Evolutionary conservation across 2,113 vertebrate species (phyloP), one percentile per base, ranked within the genome.

Genomic region (Vimba vimba): DNA sequence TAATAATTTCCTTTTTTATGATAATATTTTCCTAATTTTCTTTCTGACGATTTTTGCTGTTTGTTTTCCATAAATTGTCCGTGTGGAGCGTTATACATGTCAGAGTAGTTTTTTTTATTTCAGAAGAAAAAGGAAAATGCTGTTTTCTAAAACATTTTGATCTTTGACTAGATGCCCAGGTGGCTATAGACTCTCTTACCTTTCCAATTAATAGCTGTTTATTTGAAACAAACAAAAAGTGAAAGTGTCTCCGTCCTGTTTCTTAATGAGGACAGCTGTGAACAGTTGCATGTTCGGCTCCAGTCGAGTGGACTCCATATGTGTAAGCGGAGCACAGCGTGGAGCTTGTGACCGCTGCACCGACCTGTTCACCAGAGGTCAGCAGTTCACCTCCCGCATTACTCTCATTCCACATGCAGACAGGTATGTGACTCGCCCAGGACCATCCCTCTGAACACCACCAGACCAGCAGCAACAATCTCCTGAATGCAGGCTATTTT

Each of bases 401-500:
- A n/a, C 43, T 75, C 15, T 86, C 85, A 82, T 64, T 36, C 43
- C 62, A 50, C 64, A 79, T 30, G 33, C 57, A 77, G 21, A 52
- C 47, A 75, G 50, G 36, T 71, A 82, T 84, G 79, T 36, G 75
- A 30, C 79, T 79, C 81, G 6, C 74, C 80, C 43, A 74, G n/a
- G 45, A 71, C 21, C 21, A 23, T 11, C 62, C 45, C 25, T 11
- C 43, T 75, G 30, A 39, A 57, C 74, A 47, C 69, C 45, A 78
- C 5, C 19, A 36, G 79, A 47, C 62, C 50, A 36, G 69, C 36
- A 68, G 27, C 30, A 59, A 30, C 80, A 30, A 68, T 57, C 23
- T 33, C n/a, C 60, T 85, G 75, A 85, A 85, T 85, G 76, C 62
- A 19, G 76, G n/a, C 39, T 86, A 50, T 86, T 86, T 79, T 71